Base-by-base conservation (phyloP, 2,888 invertebrate genomes). In the Folsomia manolachei region DNA sequence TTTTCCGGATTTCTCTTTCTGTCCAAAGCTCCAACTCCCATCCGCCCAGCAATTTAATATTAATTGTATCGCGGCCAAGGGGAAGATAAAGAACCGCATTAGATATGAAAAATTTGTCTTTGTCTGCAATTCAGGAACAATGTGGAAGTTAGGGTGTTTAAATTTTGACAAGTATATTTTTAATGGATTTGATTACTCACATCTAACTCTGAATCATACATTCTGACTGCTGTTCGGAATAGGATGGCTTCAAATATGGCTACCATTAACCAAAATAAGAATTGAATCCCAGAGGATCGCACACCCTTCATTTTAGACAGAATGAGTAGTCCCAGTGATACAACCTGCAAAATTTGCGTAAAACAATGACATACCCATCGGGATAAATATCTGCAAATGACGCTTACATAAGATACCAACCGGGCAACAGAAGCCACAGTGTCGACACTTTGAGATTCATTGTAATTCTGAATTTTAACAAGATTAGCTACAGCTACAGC, bases 231-330 rank as follows among this genome's bases (percentile, higher is more conserved):
- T 23, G 90, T 89, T 81, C 93, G 87, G 80, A 92, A 90, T 79
- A 91, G 90, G 0, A 93, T 87, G 72, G 90, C 85, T 1, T 92
- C 92, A 62, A 89, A 90, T 27, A 95, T 26, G 0, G 88, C 86
- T 70, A 93, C 84, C 0, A 95, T 82, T 23, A 95, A 86, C 96
- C 97, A 97, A 85, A 97, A 97, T 78, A 95, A 85, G 85, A 95
- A 97, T 73, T 95, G 86, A 68, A 93, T 87, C 2, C 97, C 97
- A 1, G 97, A 97, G 18, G 95, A 91, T 82, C 92, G 88, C 82
- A 94, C 88, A 21, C 97, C 97, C 85, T 89, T 88, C 83, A 39
- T n/a, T 66, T 66, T 66, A 2, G 25, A 27, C 11, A 66, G 7
- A 24, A 66, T 4, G 1, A 51, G 18, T 1, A 66, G 24, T 27